A percentile compares a stretch with the other conserved stretches of the same genome.
Evolutionary conservation across 2,797 vertebrate genomes (phyloP).

Genomic region (Spinus pinus): DNA sequence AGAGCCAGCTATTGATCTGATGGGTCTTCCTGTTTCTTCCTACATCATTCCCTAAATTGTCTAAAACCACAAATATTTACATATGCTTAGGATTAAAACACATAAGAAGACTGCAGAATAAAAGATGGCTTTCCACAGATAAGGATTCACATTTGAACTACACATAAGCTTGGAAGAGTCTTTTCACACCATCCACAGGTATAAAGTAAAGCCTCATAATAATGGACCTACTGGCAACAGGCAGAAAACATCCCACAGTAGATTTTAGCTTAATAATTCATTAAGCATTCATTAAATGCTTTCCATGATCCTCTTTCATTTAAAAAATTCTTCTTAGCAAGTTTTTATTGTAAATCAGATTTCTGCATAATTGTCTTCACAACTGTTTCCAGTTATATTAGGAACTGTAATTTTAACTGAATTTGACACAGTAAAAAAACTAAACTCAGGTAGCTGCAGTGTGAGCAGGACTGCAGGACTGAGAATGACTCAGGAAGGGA

Average conservation of each 20-base stretch:
- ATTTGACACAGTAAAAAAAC: neutral
- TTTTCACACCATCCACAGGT: neutral
- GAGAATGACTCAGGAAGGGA: neutral
- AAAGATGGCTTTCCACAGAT: neutral
- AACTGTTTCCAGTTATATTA: neutral
- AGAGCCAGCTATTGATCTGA: neutral
- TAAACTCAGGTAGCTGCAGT: neutral
- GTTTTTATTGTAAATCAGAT: neutral
- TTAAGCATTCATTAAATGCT: neutral
- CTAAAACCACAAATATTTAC: neutral
- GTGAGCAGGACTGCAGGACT: neutral
- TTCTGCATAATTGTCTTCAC: neutral
- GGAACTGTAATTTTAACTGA: neutral
- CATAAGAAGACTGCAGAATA: neutral
- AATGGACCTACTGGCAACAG: neutral
- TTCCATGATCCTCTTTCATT: neutral
- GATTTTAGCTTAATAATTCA: neutral
- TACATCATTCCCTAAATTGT: neutral
- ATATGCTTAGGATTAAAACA: neutral
- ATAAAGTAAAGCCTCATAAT: neutral
- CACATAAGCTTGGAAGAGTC: neutral
- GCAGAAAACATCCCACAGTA: neutral
- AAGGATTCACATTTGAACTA: neutral
- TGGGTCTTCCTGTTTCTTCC: neutral
- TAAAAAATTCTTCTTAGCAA: neutral